Conservation (phyloP, 1,140 invertebrate species). For the Leptestheria dahalacensis region DNA sequence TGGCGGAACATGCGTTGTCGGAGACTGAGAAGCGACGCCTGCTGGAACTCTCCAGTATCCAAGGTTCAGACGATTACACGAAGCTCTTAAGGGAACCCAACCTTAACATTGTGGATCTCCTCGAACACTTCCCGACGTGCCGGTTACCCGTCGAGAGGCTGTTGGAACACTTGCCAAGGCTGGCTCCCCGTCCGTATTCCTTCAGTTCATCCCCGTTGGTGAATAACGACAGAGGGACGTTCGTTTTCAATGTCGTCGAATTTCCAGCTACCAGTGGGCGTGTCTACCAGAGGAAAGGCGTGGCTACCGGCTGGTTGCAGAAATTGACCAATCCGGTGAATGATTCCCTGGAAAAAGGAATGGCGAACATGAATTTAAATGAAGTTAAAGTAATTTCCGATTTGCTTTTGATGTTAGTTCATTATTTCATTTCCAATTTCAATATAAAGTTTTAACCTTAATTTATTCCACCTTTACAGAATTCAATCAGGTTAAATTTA, state of each 20-base stretch:
- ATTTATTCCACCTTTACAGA: too few relatives aligned
- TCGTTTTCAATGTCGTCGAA: constrained; percentile 51
- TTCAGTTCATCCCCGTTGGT: constrained; percentile 48
- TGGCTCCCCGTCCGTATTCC: constrained; percentile 63
- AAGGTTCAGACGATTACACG: constrained; percentile 44
- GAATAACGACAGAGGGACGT: constrained; percentile 33
- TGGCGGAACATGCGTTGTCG: constrained; percentile 41
- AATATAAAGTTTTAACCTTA: too few relatives aligned
- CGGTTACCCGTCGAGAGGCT: constrained; percentile 44
- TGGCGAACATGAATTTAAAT: not conserved
- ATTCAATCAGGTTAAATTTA: too few relatives aligned
- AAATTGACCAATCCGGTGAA: not conserved
- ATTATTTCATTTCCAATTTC: not conserved
- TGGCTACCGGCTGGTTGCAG: constrained; percentile 44
- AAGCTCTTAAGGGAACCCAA: constrained; percentile 40
- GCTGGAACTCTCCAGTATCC: constrained; percentile 43
- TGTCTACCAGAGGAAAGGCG: constrained; percentile 36
- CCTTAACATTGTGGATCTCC: constrained; percentile 44
- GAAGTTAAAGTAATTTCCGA: not conserved
- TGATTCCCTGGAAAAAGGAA: not conserved
- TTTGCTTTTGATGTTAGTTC: too few relatives aligned
- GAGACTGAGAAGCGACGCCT: constrained; percentile 42
- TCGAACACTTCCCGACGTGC: constrained; percentile 45
- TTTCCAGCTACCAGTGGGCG: constrained; percentile 27
- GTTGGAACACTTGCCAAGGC: constrained; percentile 51